Conservation (phyloP, 2,113 vertebrate species). For the Helogale parvula region DNA sequence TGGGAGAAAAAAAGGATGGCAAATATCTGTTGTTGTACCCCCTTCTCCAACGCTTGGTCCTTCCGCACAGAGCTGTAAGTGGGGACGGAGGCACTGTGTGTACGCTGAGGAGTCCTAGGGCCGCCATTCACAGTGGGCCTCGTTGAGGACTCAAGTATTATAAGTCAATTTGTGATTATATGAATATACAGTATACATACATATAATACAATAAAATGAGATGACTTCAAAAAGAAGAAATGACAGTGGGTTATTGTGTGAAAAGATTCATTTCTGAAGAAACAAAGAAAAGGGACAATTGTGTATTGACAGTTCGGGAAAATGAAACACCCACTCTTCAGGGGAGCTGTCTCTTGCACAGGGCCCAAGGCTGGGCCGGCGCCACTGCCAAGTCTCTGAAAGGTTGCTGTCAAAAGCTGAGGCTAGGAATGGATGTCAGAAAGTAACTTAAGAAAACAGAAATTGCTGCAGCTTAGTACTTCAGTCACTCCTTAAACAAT, state of each 20-base stretch:
- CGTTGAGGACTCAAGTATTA: background rate
- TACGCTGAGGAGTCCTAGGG: background rate
- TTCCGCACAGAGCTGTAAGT: background rate
- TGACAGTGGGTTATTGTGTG: background rate
- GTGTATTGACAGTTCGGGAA: background rate
- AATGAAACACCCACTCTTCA: background rate
- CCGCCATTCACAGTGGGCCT: background rate
- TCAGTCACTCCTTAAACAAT: conserved; percentile 36
- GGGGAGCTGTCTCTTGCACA: background rate
- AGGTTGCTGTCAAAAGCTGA: background rate
- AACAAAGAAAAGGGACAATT: background rate
- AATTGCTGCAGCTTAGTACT: conserved; percentile 6
- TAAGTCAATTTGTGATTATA: background rate
- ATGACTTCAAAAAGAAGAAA: conserved; percentile 35
- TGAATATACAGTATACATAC: background rate
- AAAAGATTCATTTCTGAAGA: conserved; percentile 31
- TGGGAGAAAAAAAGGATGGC: background rate
- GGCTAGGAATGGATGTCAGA: background rate
- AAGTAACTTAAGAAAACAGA: background rate
- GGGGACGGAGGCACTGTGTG: background rate
- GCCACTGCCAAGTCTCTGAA: background rate
- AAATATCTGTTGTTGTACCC: background rate
- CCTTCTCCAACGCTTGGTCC: background rate
- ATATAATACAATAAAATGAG: background rate
- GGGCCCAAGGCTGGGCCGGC: background rate